phyloP scores from a whole-genome alignment of 2,888 invertebrate species.

The Ennomos quercinarius region DNA sequence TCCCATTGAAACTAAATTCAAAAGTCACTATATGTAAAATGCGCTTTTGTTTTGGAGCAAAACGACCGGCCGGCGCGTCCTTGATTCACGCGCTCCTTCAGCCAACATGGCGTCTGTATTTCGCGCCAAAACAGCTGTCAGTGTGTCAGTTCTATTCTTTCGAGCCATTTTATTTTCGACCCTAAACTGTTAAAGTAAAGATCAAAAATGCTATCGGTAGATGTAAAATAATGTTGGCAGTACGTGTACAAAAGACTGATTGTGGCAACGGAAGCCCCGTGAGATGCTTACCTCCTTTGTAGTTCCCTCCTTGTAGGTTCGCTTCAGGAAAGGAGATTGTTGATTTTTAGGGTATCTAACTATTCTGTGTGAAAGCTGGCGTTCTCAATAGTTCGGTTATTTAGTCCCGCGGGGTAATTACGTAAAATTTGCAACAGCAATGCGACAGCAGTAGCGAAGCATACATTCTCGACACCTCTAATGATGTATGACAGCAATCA shows the following conservation, averaged over 20 bases:
- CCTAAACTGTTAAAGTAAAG: not conserved
- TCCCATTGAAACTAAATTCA: not conserved
- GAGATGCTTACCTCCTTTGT: slow-evolving; percentile 41
- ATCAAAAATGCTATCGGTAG: slow-evolving; percentile 9
- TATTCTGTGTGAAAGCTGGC: too few relatives aligned
- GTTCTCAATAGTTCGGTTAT: too few relatives aligned
- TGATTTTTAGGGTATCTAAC: slow-evolving; percentile 26
- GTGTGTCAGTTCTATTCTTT: slow-evolving; percentile 22
- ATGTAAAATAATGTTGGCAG: slow-evolving; percentile 37
- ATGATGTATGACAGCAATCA: too few relatives aligned
- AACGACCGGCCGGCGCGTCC: slow-evolving; percentile 49
- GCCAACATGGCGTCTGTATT: slow-evolving; percentile 46
- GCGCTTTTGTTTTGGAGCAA: slow-evolving; percentile 49
- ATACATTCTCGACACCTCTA: too few relatives aligned
- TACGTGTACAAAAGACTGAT: slow-evolving; percentile 51
- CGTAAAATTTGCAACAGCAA: too few relatives aligned
- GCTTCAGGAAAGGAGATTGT: slow-evolving; percentile 31
- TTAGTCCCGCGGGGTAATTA: too few relatives aligned
- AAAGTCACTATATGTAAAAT: slow-evolving; percentile 30
- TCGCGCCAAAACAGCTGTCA: slow-evolving; percentile 38
- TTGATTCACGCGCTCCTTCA: slow-evolving; percentile 52
- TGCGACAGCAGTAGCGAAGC: too few relatives aligned
- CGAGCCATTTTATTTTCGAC: slow-evolving; percentile 11
- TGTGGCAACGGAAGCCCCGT: slow-evolving; percentile 53
- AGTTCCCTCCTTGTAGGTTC: slow-evolving; percentile 36